Base-by-base conservation (phyloP, 2,113 vertebrate species). In the Clarias batrachus region DNA sequence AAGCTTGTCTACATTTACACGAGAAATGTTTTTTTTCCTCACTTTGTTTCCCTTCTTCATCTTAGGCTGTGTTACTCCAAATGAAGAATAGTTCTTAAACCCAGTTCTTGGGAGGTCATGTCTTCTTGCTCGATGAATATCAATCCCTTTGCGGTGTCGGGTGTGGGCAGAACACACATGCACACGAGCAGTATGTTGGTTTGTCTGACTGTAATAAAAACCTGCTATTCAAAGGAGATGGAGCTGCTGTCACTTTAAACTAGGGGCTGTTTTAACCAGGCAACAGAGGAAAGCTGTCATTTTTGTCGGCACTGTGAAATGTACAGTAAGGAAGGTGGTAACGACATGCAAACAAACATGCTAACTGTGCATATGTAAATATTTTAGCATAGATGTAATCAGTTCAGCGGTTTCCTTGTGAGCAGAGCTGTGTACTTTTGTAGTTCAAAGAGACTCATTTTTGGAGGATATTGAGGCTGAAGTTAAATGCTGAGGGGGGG, bases 1-100 rank as follows among this genome's bases (percentile, higher is more conserved):
- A 86, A 83, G 80, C 65, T 73, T 48, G 37, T 41, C 56, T 86
- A 82, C 85, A 86, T 87, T 80, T 89, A 27, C 54, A 65, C 23
- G 19, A 79, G 37, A 85, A 89, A 73, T 81, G 56, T 7, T 19
- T 63, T 81, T 79, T 79, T 37, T 37, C 48, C 57, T 25, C 19
- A 25, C 59, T 68, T 86, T 81, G 80, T 71, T 74, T 81, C 77
- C 71, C 48, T 48, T 63, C 25, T 87, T 30, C n/a, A 52, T 71
- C 82, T 86, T 86, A 59, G 60, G 23, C 54, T 73, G 68, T 77
- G 41, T 25, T 25, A 74, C 33, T 65, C 30, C 4, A 66, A 27
- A 8, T 66, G 17, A 70, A 3, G 17, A 70, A 3, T 70, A 9
- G 9, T 70, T 68, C 63, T 70, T 56, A 70, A 70, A 17, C 25